phyloP scores from a whole-genome alignment of 2,797 vertebrate genomes.

The Aulostomus chinensis region DNA sequence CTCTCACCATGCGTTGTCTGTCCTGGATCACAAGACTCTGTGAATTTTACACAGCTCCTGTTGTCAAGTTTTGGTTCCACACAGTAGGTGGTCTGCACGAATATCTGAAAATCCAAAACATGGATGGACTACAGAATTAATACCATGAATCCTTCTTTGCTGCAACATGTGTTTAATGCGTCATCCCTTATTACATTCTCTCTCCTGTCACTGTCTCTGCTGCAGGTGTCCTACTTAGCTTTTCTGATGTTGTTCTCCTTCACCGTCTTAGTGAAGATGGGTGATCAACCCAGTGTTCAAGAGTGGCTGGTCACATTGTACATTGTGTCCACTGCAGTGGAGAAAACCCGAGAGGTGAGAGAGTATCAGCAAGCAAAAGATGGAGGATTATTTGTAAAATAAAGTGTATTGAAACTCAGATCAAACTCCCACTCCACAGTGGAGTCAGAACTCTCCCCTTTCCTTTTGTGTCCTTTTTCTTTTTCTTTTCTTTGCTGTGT shows the following conservation, averaged over 20 bases:
- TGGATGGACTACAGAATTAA: too few relatives aligned
- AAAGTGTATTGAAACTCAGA: neutral
- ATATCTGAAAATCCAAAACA: neutral
- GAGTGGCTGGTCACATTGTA: constrained; percentile 94
- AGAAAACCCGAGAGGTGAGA: constrained; percentile 94
- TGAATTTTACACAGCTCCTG: constrained; percentile 95
- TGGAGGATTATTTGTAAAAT: neutral
- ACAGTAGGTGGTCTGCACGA: constrained; percentile 79
- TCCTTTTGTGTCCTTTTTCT: neutral
- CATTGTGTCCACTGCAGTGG: constrained; percentile 88
- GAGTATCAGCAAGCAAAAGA: neutral
- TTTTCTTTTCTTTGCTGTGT: neutral
- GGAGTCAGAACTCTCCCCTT: too few relatives aligned
- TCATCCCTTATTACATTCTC: neutral
- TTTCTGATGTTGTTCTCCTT: constrained; percentile 96
- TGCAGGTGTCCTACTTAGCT: constrained; percentile 89
- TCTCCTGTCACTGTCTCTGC: constrained; percentile 2
- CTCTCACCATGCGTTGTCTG: constrained; percentile 56
- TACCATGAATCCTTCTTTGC: too few relatives aligned
- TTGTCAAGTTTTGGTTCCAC: constrained; percentile 99
- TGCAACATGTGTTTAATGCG: too few relatives aligned
- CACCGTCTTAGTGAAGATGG: constrained; percentile 92
- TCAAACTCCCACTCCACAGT: too few relatives aligned
- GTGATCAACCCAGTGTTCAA: constrained; percentile 82
- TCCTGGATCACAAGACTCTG: constrained; percentile 85